phyloP scores from a whole-genome alignment of 2,888 invertebrate genomes.

The Epirrita christyi region DNA sequence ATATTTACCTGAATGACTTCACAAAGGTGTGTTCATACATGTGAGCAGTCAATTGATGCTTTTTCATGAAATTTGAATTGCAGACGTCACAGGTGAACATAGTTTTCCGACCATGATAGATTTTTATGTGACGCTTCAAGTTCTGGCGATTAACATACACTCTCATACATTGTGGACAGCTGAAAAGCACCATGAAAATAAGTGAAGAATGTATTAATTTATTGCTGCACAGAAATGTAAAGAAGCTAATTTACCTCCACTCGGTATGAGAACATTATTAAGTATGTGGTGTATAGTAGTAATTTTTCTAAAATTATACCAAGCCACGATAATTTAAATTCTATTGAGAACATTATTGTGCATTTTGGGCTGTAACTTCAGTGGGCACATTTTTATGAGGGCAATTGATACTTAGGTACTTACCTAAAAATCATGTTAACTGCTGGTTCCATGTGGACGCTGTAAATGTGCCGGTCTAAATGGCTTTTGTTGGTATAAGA shows the following conservation, averaged over 20 bases:
- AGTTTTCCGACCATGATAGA: slow-evolving; percentile 66
- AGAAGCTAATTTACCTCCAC: no score
- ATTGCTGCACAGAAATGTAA: no score
- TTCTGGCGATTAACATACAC: slow-evolving; percentile 80
- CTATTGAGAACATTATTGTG: no score
- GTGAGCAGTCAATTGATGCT: slow-evolving; percentile 83
- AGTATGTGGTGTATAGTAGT: no score
- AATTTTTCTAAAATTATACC: no score
- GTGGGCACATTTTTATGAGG: not conserved
- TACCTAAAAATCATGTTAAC: slow-evolving; percentile 65
- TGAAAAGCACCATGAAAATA: slow-evolving; percentile 43
- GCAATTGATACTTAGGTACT: slow-evolving; percentile 16
- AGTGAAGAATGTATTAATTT: no score
- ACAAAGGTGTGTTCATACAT: slow-evolving; percentile 82
- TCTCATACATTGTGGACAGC: slow-evolving; percentile 78
- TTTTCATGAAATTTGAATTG: slow-evolving; percentile 80
- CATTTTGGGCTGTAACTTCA: no score
- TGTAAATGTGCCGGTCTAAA: slow-evolving; percentile 84
- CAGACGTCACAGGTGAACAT: slow-evolving; percentile 82
- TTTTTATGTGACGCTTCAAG: slow-evolving; percentile 84
- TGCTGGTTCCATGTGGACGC: slow-evolving; percentile 66
- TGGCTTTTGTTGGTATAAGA: slow-evolving; percentile 86
- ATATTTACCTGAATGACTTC: slow-evolving; percentile 67
- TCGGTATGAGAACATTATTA: no score
- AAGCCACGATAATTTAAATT: no score